These are phyloP conservation scores for Drosophila prosaltans DNA, from an alignment of 1,140 invertebrate genomes.

Conservation along the genomic window DNA sequence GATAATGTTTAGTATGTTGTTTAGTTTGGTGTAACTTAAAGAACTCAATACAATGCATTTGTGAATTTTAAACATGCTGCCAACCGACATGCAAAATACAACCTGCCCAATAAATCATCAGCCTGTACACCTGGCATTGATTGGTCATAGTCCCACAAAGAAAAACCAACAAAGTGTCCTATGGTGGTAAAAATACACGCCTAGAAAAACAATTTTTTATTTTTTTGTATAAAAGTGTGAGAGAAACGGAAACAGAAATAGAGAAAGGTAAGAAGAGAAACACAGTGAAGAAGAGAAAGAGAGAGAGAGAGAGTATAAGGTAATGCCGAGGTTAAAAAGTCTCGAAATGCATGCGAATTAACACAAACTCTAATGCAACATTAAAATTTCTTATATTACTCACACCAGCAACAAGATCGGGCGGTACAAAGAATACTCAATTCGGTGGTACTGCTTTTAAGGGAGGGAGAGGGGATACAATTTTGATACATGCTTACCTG, in stretches of 20 bases:
- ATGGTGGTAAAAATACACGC: conserved; percentile 89
- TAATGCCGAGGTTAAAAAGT: neutral
- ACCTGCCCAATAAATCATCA: conserved; percentile 94
- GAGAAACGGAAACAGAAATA: conserved; percentile 24
- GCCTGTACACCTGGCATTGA: conserved; percentile 89
- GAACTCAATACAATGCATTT: conserved; percentile 17
- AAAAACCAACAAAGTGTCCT: conserved; percentile 88
- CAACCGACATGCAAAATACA: conserved; percentile 69
- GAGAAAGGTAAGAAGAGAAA: conserved; percentile 25
- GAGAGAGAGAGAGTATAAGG: conserved; percentile 10
- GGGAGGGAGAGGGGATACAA: neutral
- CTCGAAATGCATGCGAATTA: conserved; percentile 9
- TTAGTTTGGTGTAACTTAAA: neutral
- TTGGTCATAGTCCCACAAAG: conserved; percentile 93
- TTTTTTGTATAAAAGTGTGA: conserved; percentile 40
- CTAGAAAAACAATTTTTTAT: conserved; percentile 83
- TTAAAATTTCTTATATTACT: conserved; percentile 1
- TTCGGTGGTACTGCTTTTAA: neutral
- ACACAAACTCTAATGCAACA: neutral
- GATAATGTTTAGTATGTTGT: neutral
- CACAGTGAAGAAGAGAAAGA: conserved; percentile 25
- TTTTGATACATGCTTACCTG: conserved; percentile 85
- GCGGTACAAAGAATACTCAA: neutral
- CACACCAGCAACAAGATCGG: conserved; percentile 6
- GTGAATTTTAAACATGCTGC: conserved; percentile 16